A percentile compares a stretch with the other conserved stretches of the same genome.
phyloP scores from a whole-genome alignment of 2,797 vertebrate genomes.

The Manis javanica region DNA sequence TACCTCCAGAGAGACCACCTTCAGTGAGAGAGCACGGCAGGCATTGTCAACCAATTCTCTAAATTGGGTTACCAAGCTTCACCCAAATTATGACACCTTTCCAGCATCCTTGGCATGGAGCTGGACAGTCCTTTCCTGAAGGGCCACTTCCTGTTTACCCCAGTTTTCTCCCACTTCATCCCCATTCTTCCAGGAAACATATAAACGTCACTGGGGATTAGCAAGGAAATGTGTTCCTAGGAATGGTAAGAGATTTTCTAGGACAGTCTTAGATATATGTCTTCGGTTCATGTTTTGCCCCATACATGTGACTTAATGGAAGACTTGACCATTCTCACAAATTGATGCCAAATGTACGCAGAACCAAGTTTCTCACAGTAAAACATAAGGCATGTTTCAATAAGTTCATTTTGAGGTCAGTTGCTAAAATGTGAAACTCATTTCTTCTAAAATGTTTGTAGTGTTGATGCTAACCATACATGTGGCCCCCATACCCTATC shows the following conservation, averaged over 20 bases:
- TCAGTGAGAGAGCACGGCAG: background rate
- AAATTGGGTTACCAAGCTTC: background rate
- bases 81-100: background rate
- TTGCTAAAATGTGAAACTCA: constrained; percentile 30
- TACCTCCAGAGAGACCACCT: background rate
- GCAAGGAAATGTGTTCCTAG: background rate
- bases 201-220: background rate
- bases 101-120: no score
- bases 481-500: background rate
- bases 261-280: background rate
- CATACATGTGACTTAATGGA: background rate
- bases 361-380: background rate
- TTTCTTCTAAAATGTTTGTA: constrained; percentile 49
- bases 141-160: background rate
- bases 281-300: background rate
- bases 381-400: background rate
- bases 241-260: background rate
- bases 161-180: background rate
- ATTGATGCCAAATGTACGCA: background rate
- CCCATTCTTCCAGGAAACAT: background rate
- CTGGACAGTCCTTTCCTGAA: background rate
- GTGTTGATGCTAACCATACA: background rate
- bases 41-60: background rate
- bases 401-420: constrained; percentile 48
- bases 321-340: background rate